Evolutionary conservation across 2,888 invertebrate genomes (phyloP).

Genomic region (Beris morrisii): DNA sequence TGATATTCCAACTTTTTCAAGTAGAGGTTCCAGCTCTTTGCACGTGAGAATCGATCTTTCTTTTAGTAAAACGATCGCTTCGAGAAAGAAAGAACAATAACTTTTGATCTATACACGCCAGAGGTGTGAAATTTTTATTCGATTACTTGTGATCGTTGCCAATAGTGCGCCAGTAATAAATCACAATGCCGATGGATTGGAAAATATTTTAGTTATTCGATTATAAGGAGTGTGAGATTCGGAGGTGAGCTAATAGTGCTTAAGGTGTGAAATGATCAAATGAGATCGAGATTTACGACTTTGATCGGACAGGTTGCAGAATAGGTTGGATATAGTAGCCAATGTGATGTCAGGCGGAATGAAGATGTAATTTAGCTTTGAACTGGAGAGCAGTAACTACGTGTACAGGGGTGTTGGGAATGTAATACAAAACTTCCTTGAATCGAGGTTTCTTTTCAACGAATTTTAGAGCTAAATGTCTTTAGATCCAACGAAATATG

Average conservation of each 20-base stretch:
- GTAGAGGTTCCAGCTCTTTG: too few relatives aligned
- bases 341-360: conserved; percentile 15
- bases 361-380: too few relatives aligned
- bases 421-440: too few relatives aligned
- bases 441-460: too few relatives aligned
- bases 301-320: conserved; percentile 27
- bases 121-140: conserved; percentile 31
- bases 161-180: conserved; percentile 28
- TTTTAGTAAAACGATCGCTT: not conserved
- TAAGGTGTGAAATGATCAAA: conserved; percentile 25
- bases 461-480: too few relatives aligned
- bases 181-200: conserved; percentile 24
- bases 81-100: conserved; percentile 8
- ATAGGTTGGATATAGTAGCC: conserved; percentile 23
- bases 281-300: conserved; percentile 26
- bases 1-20: not conserved
- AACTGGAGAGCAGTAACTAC: too few relatives aligned
- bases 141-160: conserved; percentile 24
- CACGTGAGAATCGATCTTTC: not conserved
- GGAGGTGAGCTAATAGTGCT: not conserved
- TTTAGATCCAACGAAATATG: too few relatives aligned
- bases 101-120: conserved; percentile 3
- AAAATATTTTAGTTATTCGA: conserved; percentile 23
- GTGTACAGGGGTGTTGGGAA: too few relatives aligned
- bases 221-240: not conserved